Evolutionary conservation across 30 jellyfish, hydroid and myxozoan genomes (phyloP), one percentile per base, ranked within the genome.

Genomic region (Cassiopea andromeda): DNA sequence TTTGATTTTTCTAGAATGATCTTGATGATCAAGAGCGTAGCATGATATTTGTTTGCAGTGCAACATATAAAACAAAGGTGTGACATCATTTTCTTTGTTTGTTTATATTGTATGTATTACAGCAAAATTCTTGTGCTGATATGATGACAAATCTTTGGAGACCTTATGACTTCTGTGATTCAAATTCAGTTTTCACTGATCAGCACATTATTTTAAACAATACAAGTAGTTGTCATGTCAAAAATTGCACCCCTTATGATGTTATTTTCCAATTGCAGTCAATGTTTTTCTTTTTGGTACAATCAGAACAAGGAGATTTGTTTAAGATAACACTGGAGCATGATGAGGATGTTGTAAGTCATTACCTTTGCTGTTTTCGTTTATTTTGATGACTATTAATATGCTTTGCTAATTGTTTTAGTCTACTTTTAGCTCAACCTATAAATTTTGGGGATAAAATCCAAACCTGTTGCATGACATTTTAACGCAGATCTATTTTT

Each of bases 241-340:
- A 58, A 6, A 9, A 64, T 64, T 72, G 16, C 47, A 14, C 49
- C 3, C 2, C 81, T 27, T 13, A 13, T 10, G 48, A 1, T 1
- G 47, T 4, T 72, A 72, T 14, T 14, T 72, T 72, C 38, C 18
- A 14, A 58, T 38, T 45, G 47, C 10, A 93, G 98, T 73, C 97
- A 14, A 91, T 91, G 99, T 95, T 91, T 91, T 95, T 95, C 80
- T 95, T 95, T 82, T 78, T 95, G 84, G 97, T 92, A 49, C 99
- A 95, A 88, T 85, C 99, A 8, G 99, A 95, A 86, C 99, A 95
- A 88, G 99, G 99, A 7, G 99, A 95, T 81, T 48, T 95, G 59
- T 95, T 95, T 92, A 95, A 95, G 85, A 93, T 95, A 44, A 95
- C 99, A 1, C 75, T 95, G 64, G 98, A 95, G 61, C 89, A 90